These are phyloP conservation scores for Trypoxylon attenuatum DNA, from an alignment of 2,888 invertebrate genomes.

Conservation along the genomic window DNA sequence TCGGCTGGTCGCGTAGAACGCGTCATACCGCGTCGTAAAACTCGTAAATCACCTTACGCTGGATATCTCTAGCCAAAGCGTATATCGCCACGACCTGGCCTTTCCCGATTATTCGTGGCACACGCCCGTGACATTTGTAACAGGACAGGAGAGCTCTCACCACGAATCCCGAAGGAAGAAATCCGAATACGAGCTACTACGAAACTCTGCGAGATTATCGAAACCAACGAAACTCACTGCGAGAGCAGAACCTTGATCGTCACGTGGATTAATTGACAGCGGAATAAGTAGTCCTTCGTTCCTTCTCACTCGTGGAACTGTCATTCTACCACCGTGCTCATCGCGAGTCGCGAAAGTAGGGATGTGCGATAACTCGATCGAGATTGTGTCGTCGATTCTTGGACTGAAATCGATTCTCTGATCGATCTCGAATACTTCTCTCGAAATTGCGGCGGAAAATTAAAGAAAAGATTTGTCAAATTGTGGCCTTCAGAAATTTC, in stretches of 20 bases:
- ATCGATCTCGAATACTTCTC: too few relatives aligned
- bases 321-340: too few relatives aligned
- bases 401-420: too few relatives aligned
- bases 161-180: background rate
- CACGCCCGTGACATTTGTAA: conserved; percentile 8
- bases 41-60: conserved; percentile 15
- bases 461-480: too few relatives aligned
- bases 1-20: background rate
- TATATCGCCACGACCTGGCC: conserved; percentile 12
- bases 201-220: background rate
- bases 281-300: conserved; percentile 1
- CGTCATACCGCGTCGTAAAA: conserved; percentile 1
- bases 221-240: conserved; percentile 6
- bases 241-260: conserved; percentile 2
- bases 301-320: conserved; percentile 26
- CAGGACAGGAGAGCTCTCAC: background rate
- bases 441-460: too few relatives aligned
- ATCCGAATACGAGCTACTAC: background rate
- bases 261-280: conserved; percentile 40
- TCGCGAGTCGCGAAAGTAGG: background rate
- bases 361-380: conserved; percentile 6
- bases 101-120: conserved; percentile 16
- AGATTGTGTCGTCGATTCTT: too few relatives aligned
- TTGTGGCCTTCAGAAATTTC: too few relatives aligned
- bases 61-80: conserved; percentile 3